phyloP scores from a whole-genome alignment of 2,888 invertebrate species.

The Endomychus coccineus region DNA sequence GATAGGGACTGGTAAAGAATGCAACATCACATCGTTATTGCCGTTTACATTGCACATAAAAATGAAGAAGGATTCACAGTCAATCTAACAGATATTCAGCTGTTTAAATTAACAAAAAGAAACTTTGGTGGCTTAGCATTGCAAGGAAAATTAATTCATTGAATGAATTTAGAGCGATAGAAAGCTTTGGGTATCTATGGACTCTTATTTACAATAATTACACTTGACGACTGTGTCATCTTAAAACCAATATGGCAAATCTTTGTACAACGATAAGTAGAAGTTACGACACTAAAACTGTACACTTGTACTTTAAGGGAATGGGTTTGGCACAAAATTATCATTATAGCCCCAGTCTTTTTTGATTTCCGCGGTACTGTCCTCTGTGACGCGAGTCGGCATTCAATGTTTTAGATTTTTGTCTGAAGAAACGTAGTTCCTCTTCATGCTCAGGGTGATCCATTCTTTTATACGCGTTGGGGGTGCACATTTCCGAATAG shows the following conservation, averaged over 20 bases:
- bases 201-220: conserved; percentile 17
- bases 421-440: conserved; percentile 65
- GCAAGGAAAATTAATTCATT: conserved; percentile 29
- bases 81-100: conserved; percentile 18
- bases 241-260: conserved; percentile 12
- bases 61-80: conserved; percentile 17
- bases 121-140: conserved; percentile 38
- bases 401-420: conserved; percentile 69
- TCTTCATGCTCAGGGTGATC: conserved; percentile 68
- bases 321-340: conserved; percentile 16
- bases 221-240: conserved; percentile 10
- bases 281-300: conserved; percentile 16
- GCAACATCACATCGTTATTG: conserved; percentile 36
- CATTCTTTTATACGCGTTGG: conserved; percentile 77
- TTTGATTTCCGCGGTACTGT: conserved; percentile 11
- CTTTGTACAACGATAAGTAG: conserved; percentile 9
- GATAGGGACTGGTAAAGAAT: conserved; percentile 21
- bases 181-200: conserved; percentile 14
- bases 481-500: conserved; percentile 62
- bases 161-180: conserved; percentile 18
- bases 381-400: conserved; percentile 41
- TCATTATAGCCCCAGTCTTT: conserved; percentile 14
- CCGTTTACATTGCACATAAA: conserved; percentile 35
- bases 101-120: conserved; percentile 28
- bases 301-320: conserved; percentile 21